Evolutionary conservation across 2,113 vertebrate genomes (phyloP).

Genomic region (Ellobius talpinus): DNA sequence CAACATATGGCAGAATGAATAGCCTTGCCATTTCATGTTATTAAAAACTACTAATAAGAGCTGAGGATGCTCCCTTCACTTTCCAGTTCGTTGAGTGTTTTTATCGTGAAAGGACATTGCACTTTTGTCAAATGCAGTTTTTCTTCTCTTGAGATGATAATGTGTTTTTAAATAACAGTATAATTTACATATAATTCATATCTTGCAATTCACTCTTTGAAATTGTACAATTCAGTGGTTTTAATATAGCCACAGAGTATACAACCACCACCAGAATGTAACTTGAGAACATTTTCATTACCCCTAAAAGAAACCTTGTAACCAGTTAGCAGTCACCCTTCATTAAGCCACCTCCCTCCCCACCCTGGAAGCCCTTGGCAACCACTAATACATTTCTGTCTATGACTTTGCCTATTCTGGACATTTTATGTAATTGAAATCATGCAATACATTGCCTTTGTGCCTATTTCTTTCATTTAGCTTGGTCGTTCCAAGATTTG

Average conservation of each 20-base stretch:
- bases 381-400: constrained; percentile 19
- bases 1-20: constrained; percentile 41
- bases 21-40: neutral
- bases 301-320: constrained; percentile 11
- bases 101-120: constrained; percentile 41
- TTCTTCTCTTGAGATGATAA: constrained; percentile 56
- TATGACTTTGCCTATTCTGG: constrained; percentile 39
- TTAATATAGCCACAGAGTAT: constrained; percentile 45
- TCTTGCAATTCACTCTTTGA: constrained; percentile 51
- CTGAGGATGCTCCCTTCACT: constrained; percentile 43
- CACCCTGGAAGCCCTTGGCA: neutral
- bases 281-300: constrained; percentile 64
- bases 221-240: constrained; percentile 53
- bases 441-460: neutral
- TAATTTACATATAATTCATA: constrained; percentile 54
- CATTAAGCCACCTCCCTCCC: neutral
- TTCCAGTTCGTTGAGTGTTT: constrained; percentile 44
- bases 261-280: constrained; percentile 21
- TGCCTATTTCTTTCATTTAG: constrained; percentile 56
- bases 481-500: constrained; percentile 25
- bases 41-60: constrained; percentile 41
- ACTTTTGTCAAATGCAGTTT: constrained; percentile 50
- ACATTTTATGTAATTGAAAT: constrained; percentile 45
- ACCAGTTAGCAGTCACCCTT: constrained; percentile 15
- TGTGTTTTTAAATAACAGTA: constrained; percentile 53